Evolutionary conservation across 2,888 invertebrate species (phyloP), one percentile per base, ranked within the genome.

Genomic region (Miltochrista miniata): DNA sequence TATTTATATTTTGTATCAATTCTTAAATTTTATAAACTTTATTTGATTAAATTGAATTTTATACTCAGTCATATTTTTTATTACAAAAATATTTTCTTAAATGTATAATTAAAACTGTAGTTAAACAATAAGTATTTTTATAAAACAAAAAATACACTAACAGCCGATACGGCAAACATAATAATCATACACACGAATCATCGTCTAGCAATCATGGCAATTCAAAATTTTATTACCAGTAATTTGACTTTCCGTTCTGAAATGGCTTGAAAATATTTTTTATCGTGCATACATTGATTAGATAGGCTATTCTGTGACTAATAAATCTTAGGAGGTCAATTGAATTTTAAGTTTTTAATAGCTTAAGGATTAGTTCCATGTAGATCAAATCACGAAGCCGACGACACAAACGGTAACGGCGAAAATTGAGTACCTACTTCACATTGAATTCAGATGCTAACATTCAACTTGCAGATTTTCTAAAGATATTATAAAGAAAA

Each of bases 241-340:
- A 76, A 76, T 78, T 78, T 71, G 55, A 64, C 62, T 74, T 65
- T 66, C 56, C 66, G 72, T 72, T 71, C 68, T 55, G 55, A 64
- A 31, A 64, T 62, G 55, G 68, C 56, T 59, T 61, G 59, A 53
- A 68, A 68, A 59, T 52, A 61, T 68, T 68, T 67, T 70, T 63
- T 64, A 51, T 53, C 41, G 41, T 56, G 41, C 44, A 45, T 49
- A 59, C 45, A 48, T 31, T 52, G 51, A 59, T 62, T 54, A 55
- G 51, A 55, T 52, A 43, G 34, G 49, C 35, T 18, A 56, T 43
- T 54, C 38, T 54, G 59, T 55, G 51, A 60, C 45, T 53, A 43
- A 39, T 41, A 41, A 48, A 48, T 61, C 51, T 52, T 45, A 38
- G 36, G 39, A 41, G 42, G 11, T 12, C 34, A 49, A 68, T 48